phyloP scores from a whole-genome alignment of 2,888 invertebrate species.

The Lumbricus terrestris region DNA sequence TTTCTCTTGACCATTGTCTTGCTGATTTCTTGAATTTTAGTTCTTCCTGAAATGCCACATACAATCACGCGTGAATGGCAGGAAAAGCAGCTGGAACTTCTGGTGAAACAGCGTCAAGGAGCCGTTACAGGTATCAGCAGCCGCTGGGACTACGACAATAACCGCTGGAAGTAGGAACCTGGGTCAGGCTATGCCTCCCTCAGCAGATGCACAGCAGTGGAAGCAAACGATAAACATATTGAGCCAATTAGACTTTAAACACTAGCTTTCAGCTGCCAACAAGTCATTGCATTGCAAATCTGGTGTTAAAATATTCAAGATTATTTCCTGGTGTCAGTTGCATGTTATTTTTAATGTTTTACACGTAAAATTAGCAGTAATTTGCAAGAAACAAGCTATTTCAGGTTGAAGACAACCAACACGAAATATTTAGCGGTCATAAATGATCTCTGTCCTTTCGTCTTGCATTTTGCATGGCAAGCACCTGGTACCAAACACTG shows the following conservation, averaged over 20 bases:
- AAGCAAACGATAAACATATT: neutral
- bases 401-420: neutral
- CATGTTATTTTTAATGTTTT: neutral
- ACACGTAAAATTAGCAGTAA: neutral
- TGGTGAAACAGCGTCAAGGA: constrained; percentile 75
- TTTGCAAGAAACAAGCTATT: neutral
- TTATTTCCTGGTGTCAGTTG: neutral
- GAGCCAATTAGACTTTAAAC: neutral
- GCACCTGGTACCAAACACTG: neutral
- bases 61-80: constrained; percentile 72
- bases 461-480: neutral
- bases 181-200: neutral
- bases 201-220: neutral
- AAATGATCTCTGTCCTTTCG: neutral
- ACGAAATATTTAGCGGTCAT: neutral
- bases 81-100: constrained; percentile 75
- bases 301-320: neutral
- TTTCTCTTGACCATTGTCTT: neutral
- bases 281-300: neutral
- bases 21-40: constrained; percentile 42
- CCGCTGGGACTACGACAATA: constrained; percentile 85
- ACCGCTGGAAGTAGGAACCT: constrained; percentile 72
- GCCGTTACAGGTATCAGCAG: constrained; percentile 78
- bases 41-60: constrained; percentile 65
- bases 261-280: neutral